These are phyloP conservation scores for Lasioglossum lativentre DNA, from an alignment of 2,888 invertebrate genomes.

Conservation along the genomic window DNA sequence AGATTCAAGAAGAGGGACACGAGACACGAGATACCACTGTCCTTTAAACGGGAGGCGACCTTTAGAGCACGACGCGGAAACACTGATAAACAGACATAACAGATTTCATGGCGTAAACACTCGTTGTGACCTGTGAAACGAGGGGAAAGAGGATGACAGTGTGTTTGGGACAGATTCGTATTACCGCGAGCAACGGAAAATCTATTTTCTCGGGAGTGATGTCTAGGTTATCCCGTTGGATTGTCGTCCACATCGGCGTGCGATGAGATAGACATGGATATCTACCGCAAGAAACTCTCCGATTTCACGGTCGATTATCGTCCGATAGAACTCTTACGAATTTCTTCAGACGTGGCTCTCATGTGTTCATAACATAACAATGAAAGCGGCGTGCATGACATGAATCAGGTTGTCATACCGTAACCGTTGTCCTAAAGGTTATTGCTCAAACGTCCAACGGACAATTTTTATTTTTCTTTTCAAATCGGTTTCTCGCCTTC, in stretches of 20 bases:
- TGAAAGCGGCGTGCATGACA: constrained; percentile 50
- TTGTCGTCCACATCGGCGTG: constrained; percentile 39
- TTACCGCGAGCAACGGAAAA: constrained; percentile 39
- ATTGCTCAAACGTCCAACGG: constrained; percentile 25
- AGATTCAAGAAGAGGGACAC: constrained; percentile 31
- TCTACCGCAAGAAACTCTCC: constrained; percentile 37
- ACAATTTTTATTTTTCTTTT: not conserved
- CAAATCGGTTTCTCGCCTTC: not conserved
- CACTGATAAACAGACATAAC: constrained; percentile 45
- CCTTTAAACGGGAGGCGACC: constrained; percentile 24
- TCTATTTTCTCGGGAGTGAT: constrained; percentile 45
- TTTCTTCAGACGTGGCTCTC: constrained; percentile 15
- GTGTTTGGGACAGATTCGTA: constrained; percentile 41
- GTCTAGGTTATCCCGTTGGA: constrained; percentile 54
- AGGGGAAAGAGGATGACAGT: constrained; percentile 54
- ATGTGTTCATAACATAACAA: constrained; percentile 20
- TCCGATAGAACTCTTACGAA: constrained; percentile 26
- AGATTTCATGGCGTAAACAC: constrained; percentile 25
- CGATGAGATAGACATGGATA: constrained; percentile 60
- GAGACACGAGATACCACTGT: constrained; percentile 21
- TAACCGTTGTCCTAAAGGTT: constrained; percentile 27
- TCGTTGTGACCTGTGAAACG: constrained; percentile 11
- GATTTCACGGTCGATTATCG: constrained; percentile 21
- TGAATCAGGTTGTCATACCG: constrained; percentile 48
- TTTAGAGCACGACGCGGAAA: constrained; percentile 45